Percentiles rank a stretch among this genome's conserved stretches.
Conservation (phyloP, 2,888 invertebrate genomes). For the Camponotus fellah region DNA sequence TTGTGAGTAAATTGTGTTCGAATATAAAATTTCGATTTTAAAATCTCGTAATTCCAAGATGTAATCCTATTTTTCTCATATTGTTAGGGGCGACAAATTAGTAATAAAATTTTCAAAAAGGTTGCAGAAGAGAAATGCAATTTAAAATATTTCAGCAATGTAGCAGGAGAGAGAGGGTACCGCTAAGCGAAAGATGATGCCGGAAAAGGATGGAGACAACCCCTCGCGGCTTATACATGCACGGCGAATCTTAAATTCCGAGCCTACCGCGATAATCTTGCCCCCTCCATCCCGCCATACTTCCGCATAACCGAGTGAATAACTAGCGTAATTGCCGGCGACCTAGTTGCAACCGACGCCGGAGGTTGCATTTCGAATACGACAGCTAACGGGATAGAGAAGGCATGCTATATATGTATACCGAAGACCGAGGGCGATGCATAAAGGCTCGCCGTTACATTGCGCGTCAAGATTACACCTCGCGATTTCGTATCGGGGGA, state of each 20-base stretch:
- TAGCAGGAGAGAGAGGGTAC: conserved; percentile 14
- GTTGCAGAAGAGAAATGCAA: conserved; percentile 59
- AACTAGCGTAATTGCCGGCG: conserved; percentile 80
- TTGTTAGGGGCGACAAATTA: not conserved
- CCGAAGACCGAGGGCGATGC: not conserved
- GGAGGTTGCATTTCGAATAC: conserved; percentile 65
- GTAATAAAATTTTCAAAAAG: conserved; percentile 10
- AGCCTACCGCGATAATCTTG: conserved; percentile 53
- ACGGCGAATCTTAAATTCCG: conserved; percentile 77
- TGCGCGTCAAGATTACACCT: conserved; percentile 43
- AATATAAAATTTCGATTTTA: not conserved
- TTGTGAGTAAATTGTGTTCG: not conserved
- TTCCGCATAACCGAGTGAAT: conserved; percentile 78
- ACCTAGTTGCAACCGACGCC: conserved; percentile 74
- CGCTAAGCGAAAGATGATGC: conserved; percentile 45
- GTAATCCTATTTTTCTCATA: not conserved
- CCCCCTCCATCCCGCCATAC: conserved; percentile 57
- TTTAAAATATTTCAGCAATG: conserved; percentile 64
- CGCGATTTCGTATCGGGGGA: conserved; percentile 48
- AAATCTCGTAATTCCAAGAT: not conserved
- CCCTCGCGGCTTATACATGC: conserved; percentile 53
- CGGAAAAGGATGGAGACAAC: not conserved
- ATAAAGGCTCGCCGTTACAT: conserved; percentile 14
- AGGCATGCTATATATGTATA: not conserved
- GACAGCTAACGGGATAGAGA: conserved; percentile 19